Base-by-base conservation (phyloP, 2,888 invertebrate species). In the Euplagia quadripunctaria region DNA sequence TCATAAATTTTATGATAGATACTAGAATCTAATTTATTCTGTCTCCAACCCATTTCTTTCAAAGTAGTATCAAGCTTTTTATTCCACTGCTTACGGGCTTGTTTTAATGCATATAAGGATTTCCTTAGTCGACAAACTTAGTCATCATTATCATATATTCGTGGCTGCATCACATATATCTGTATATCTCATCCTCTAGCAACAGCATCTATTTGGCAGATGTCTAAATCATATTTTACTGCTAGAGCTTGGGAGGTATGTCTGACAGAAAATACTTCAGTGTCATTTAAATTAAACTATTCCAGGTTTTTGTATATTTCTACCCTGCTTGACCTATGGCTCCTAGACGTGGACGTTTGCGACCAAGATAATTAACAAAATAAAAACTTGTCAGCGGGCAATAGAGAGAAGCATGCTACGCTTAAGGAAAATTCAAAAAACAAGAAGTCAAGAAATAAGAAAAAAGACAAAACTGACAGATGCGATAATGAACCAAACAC, bases 81-180 rank as follows among this genome's bases (percentile, higher is more conserved):
- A 16, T 12, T 51, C 14, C 51, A 12, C 16, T 51, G 14, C 51
- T 16, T 12, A 6, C 52, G 16, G 0, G 52, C 52, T 6, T 17
- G 16, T 52, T 52, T 17, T n/a, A n/a, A 68, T 7, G 75, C 79
- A 64, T 75, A 75, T 52, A 79, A 68, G 4, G 72, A 41, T 16
- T 77, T 79, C 6, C 70, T 75, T 7, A 74, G 20, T n/a, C n/a
- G 49, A 68, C 75, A 79, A n/a, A 74, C 77, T n/a, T 46, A 16
- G 7, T 43, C 6, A 16, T 11, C 46, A 46, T 17, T 52, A 5
- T 6, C 11, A 11, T 43, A 65, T 17, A n/a, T 2, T 46, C 20
- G 46, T 65, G 64, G 64, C 17, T 64, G 64, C 11, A 65, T n/a
- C 65, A 65, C 46, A 46, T 65, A 65, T 7, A 65, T n/a, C n/a